Evolutionary conservation across 2,113 vertebrate species (phyloP).

Genomic region (Carassius auratus): DNA sequence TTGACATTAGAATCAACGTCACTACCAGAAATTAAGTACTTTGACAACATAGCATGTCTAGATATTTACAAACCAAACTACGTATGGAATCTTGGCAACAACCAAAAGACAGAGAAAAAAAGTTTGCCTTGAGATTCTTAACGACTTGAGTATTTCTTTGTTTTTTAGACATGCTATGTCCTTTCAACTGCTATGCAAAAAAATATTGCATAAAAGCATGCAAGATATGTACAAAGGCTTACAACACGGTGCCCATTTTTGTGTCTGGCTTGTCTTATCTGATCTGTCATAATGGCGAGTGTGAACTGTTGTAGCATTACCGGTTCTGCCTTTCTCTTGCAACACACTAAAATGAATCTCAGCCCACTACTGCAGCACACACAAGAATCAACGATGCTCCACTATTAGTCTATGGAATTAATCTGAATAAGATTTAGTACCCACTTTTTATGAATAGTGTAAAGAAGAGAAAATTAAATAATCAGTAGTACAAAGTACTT

Average conservation of each 20-base stretch:
- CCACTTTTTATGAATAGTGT: too few species aligned
- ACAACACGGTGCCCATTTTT: too few species aligned
- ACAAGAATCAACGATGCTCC: background rate
- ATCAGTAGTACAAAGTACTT: too few species aligned
- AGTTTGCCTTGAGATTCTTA: background rate
- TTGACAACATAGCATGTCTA: background rate
- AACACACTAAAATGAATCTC: background rate
- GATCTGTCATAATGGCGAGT: too few species aligned
- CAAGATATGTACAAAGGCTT: too few species aligned
- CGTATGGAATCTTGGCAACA: background rate
- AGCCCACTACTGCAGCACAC: background rate
- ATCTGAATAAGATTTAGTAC: too few species aligned
- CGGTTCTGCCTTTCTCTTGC: background rate
- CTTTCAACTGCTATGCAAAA: background rate
- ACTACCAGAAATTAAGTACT: background rate
- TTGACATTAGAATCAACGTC: background rate
- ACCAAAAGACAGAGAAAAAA: background rate
- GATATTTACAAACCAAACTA: conserved; percentile 10
- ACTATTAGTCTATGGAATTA: background rate
- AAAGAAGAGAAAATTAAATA: too few species aligned
- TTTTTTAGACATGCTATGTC: background rate
- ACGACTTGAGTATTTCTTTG: conserved; percentile 34
- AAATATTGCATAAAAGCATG: background rate
- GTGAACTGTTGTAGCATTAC: background rate
- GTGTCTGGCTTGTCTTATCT: too few species aligned